phyloP scores from a whole-genome alignment of 64 coral and sea anemone genomes.

The Dendrophyllia cribrosa region DNA sequence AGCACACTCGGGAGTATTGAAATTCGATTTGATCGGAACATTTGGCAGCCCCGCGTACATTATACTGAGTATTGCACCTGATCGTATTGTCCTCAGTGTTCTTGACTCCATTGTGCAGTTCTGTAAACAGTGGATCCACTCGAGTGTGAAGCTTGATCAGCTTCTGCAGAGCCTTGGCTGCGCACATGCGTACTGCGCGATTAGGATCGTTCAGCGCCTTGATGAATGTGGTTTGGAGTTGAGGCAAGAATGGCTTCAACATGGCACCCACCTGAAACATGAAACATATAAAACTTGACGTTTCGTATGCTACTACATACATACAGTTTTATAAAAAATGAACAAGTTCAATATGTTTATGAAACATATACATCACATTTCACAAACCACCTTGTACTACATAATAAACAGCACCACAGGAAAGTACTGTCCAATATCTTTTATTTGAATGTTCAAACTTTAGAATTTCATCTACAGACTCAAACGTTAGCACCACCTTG shows the following conservation, averaged over 20 bases:
- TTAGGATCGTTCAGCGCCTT: constrained; percentile 96
- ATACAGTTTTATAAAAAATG: too few relatives aligned
- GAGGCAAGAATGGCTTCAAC: constrained; percentile 96
- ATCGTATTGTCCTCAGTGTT: constrained; percentile 97
- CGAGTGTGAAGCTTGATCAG: constrained; percentile 93
- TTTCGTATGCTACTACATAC: too few relatives aligned
- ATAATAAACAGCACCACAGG: too few relatives aligned
- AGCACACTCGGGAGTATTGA: too few relatives aligned
- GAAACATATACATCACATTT: background rate
- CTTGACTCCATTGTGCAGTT: constrained; percentile 96
- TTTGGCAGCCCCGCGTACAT: too few relatives aligned
- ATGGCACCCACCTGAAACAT: constrained; percentile 88
- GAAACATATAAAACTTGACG: background rate
- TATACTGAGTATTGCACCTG: constrained; percentile 49
- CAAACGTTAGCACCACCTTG: too few relatives aligned
- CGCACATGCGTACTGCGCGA: constrained; percentile 79
- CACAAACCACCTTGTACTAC: too few relatives aligned
- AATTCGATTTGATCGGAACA: too few relatives aligned
- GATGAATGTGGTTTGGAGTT: constrained; percentile 97
- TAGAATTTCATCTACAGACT: too few relatives aligned
- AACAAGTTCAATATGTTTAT: too few relatives aligned
- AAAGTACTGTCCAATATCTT: too few relatives aligned
- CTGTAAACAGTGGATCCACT: constrained; percentile 98
- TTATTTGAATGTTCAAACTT: too few relatives aligned
- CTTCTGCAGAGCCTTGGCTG: constrained; percentile 78